Evolutionary conservation across 1,140 invertebrate genomes (phyloP), one percentile per base, ranked within the genome.

Genomic region (Zaprionus ghesquierei): DNA sequence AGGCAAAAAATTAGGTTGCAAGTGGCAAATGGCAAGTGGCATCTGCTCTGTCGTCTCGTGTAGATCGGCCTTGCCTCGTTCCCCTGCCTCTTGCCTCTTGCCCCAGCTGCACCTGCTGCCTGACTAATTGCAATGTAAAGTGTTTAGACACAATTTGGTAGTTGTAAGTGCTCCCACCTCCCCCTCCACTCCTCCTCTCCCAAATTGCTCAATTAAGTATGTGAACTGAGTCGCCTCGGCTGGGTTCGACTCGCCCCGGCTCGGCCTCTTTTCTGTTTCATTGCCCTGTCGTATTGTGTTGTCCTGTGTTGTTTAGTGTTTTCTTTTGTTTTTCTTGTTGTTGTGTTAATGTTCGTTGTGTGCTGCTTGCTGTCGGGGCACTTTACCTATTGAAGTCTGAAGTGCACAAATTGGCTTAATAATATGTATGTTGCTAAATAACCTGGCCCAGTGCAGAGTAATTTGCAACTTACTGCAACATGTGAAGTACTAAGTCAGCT

Each of bases 41-140:
- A 44, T 27, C 18, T 60, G 9, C n/a, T 22, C 2, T 46, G 15
- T 46, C 53, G 23, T 15, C 38, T 59, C 23, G 4, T 4, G 20
- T 22, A 5, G 12, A 13, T 31, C 29, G 58, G 46, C 41, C 44
- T 60, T 49, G 27, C 13, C 6, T 13, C n/a, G 13, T 29, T 18
- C 3, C 3, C 12, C 50, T 63, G 12, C 33, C 25, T 53, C 18
- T 33, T 10, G 33, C 23, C 5, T 38, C 55, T 31, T 53, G 35
- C 60, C 54, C 50, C 60, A 46, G 35, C 35, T 41, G n/a, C 35
- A 38, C 13, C 35, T 15, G 35, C 35, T 41, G 49, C 27, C 59
- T 58, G 33, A 55, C 55, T 82, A 82, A 82, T 82, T 82, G 80
- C 75, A 82, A 79, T 84, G 80, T 76, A 76, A 82, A 82, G 75